Conservation (phyloP, 2,797 vertebrate genomes). For the Distichodus sexfasciatus region DNA sequence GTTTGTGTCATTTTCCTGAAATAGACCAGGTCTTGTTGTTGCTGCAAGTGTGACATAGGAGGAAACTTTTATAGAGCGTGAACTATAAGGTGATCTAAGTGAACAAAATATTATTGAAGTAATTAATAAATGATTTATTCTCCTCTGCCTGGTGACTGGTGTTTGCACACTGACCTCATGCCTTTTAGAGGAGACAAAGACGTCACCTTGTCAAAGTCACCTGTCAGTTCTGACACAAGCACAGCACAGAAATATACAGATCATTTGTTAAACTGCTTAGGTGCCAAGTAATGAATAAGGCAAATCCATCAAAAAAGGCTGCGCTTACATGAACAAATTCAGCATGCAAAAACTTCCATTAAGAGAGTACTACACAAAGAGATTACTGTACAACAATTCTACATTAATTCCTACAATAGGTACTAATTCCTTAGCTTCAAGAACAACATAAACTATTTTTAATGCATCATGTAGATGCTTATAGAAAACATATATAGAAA, state of each 20-base stretch:
- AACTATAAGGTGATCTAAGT: slow-evolving; percentile 40
- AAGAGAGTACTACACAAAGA: too few relatives aligned
- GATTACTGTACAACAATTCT: too few relatives aligned
- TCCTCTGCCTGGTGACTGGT: slow-evolving; percentile 37
- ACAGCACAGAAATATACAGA: slow-evolving; percentile 42
- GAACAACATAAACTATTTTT: too few relatives aligned
- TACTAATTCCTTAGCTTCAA: too few relatives aligned
- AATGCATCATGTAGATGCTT: too few relatives aligned
- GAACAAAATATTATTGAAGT: slow-evolving; percentile 54
- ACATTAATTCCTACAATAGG: too few relatives aligned
- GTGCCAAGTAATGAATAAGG: slow-evolving; percentile 15
- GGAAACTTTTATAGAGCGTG: slow-evolving; percentile 35
- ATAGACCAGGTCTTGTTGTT: slow-evolving; percentile 38
- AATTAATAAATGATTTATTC: slow-evolving; percentile 58
- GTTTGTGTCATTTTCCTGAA: slow-evolving; percentile 42
- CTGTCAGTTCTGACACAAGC: slow-evolving; percentile 48
- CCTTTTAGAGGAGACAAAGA: slow-evolving; percentile 50
- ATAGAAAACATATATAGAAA: too few relatives aligned
- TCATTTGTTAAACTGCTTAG: slow-evolving; percentile 45
- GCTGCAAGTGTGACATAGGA: slow-evolving; percentile 20
- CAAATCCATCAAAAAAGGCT: not conserved
- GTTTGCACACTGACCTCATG: slow-evolving; percentile 59
- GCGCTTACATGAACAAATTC: not conserved
- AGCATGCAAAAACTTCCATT: too few relatives aligned
- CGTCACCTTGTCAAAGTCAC: slow-evolving; percentile 46